Evolutionary conservation across 1,140 invertebrate genomes (phyloP), one percentile per base, ranked within the genome.

Genomic region (Phymorhynchus buccinoides): DNA sequence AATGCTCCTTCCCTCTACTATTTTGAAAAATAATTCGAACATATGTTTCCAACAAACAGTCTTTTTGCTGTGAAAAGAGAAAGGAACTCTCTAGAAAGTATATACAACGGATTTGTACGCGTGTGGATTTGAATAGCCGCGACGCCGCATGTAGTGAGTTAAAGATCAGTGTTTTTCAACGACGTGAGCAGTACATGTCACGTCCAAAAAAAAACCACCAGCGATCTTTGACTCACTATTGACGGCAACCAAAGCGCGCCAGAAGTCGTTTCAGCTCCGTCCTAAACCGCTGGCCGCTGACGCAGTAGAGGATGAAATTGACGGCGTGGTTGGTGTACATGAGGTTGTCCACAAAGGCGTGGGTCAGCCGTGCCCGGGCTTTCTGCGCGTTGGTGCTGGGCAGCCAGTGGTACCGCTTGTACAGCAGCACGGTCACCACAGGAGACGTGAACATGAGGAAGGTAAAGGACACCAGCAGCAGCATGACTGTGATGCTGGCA

Each of bases 301-400:
- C 32, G 39, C 85, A 88, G 78, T 89, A 89, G 22, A 89, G 79
- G 22, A 86, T 3, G 37, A 89, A 89, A 81, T 89, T 89, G 42
- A 88, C 42, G 42, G 85, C 84, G 71, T 89, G 87, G 73, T 89
- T 89, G 27, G 85, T 86, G 79, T 86, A 87, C 86, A 88, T 87
- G 32, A 88, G 80, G 66, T 85, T 84, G 62, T 86, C 81, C n/a
- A 81, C 81, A 41, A 86, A 42, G 39, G 62, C 39, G 44, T 83
- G 80, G 62, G 44, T 37, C 80, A 86, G 73, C 18, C 56, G 62
- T 27, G 30, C 39, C 9, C 37, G 14, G n/a, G 85, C 80, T 66
- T 37, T 75, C 52, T 86, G 68, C 0, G 7, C 18, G 37, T 32
- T 41, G 35, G 48, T 86, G 41, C 12, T 48, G 6, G 80, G 42